Conservation (phyloP, 2,797 vertebrate genomes). For the Sparus aurata region DNA sequence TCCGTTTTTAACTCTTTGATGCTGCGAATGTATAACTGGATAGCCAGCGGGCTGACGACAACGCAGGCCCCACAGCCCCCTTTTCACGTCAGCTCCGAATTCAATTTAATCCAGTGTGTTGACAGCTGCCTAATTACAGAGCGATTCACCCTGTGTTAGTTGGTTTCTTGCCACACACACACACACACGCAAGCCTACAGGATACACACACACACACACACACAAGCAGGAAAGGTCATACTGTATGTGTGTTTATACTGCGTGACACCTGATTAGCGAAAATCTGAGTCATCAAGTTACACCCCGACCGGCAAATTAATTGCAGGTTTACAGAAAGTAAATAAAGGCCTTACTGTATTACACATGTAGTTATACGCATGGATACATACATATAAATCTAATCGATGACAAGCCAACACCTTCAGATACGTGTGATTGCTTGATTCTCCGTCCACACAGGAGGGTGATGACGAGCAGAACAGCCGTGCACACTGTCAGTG, state of each 20-base stretch:
- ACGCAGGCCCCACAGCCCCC: background rate
- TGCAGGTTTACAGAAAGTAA: conserved; percentile 29
- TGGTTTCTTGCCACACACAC: conserved; percentile 39
- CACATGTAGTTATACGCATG: background rate
- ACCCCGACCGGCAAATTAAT: conserved; percentile 35
- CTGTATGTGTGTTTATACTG: conserved; percentile 44
- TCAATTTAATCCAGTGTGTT: conserved; percentile 57
- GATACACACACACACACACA: conserved; percentile 10
- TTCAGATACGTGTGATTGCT: conserved; percentile 1
- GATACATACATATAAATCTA: background rate
- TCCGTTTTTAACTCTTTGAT: conserved; percentile 39
- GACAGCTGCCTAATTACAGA: conserved; percentile 71
- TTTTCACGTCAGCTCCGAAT: conserved; percentile 58
- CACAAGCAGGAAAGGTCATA: conserved; percentile 11
- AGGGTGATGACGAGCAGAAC: conserved; percentile 14
- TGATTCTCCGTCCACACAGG: background rate
- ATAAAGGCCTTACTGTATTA: conserved; percentile 26
- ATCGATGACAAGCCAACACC: background rate
- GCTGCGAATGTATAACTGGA: conserved; percentile 45
- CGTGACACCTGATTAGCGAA: conserved; percentile 48
- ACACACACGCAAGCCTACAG: conserved; percentile 11
- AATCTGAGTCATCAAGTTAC: conserved; percentile 40
- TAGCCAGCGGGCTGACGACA: conserved; percentile 29
- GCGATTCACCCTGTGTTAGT: conserved; percentile 8
- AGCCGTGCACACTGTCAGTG: background rate